Base-by-base conservation (phyloP, 2,797 vertebrate species). In the Spondyliosoma cantharus region DNA sequence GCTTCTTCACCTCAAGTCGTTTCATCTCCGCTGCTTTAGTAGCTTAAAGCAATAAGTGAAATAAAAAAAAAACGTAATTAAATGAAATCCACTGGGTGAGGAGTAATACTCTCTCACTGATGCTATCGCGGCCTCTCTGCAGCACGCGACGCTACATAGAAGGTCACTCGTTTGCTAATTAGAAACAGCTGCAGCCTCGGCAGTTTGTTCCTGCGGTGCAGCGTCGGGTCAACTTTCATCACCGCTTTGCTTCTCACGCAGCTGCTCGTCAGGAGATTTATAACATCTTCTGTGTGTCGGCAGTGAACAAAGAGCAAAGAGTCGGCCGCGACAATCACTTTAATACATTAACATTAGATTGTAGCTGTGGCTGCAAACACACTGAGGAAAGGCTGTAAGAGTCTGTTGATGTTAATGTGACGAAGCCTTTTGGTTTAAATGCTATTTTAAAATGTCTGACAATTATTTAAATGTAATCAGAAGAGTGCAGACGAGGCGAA, bases 181-280 rank as follows among this genome's bases (percentile, higher is more conserved):
- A 64, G 45, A 74, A 81, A 78, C 3, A 71, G 43, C 59, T 81
- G 80, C 77, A 81, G 71, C 24, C 14, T 29, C 71, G 29, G 62
- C 63, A 60, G 54, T 74, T 65, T 67, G 52, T 37, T n/a, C 2
- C 6, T 25, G 29, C 62, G 6, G n/a, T 53, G 48, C 56, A 24
- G 43, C 49, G 11, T 45, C 16, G 20, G 61, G 57, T 32, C 17
- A 48, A 22, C 61, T 61, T 66, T 37, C 24, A 46, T n/a, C 20
- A 59, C 11, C 52, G 9, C 60, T 63, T 15, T 50, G 27, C n/a
- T 11, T 3, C 48, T 37, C 13, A 24, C 22, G 65, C 17, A 61
- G 45, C 24, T n/a, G 19, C 20, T 43, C 29, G 16, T 29, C 50
- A 57, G 46, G 1, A 48, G 9, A 25, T 49, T 46, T 62, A 37